These are phyloP conservation scores for Heliocidaris erythrogramma DNA, from an alignment of 35 echinoderm and acorn worm species.

Conservation along the genomic window DNA sequence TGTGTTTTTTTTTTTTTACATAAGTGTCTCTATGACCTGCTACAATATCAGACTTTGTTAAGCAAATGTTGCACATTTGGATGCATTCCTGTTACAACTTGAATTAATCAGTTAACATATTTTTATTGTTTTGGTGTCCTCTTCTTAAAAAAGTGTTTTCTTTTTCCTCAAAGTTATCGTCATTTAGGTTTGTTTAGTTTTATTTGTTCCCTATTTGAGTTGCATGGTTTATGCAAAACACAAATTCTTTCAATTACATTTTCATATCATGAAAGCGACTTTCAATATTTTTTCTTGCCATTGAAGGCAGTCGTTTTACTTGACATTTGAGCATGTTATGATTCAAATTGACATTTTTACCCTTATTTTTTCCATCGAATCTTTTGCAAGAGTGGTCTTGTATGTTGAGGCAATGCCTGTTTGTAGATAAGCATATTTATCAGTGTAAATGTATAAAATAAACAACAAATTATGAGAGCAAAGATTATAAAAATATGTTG, in stretches of 20 bases:
- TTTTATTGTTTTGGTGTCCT: neutral
- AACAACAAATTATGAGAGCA: neutral
- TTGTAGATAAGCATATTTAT: slow-evolving; percentile 7
- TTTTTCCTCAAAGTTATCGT: neutral
- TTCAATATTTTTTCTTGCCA: slow-evolving; percentile 14
- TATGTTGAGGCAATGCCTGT: slow-evolving; percentile 9
- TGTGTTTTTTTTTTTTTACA: too few species aligned
- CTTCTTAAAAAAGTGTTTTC: neutral
- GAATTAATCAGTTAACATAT: too few species aligned
- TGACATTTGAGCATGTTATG: neutral
- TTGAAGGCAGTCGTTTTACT: neutral
- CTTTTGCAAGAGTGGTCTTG: slow-evolving; percentile 8
- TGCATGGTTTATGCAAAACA: neutral
- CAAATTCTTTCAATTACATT: neutral
- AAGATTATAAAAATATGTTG: neutral
- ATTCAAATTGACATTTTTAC: neutral
- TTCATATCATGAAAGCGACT: neutral
- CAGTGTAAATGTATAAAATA: neutral
- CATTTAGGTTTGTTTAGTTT: neutral
- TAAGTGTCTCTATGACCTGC: too few species aligned
- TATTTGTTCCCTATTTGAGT: neutral
- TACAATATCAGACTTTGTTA: too few species aligned
- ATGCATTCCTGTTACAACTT: too few species aligned
- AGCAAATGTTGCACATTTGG: too few species aligned
- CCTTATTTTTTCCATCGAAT: neutral